phyloP scores from a whole-genome alignment of 2,888 invertebrate species.

The Chydorus sphaericus region DNA sequence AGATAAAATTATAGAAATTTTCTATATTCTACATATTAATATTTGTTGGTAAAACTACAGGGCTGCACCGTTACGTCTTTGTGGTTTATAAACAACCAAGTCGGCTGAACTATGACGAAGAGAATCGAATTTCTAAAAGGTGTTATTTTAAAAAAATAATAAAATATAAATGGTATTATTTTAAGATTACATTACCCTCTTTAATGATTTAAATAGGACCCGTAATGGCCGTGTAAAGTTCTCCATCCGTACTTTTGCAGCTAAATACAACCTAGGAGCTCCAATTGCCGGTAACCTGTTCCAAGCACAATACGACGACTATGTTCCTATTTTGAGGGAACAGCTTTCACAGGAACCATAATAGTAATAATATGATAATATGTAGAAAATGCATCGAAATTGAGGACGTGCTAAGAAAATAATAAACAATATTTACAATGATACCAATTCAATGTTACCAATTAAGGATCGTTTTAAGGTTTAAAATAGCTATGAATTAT shows the following conservation, averaged over 20 bases:
- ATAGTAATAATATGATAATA: too few species aligned
- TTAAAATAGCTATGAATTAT: too few species aligned
- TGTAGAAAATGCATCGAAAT: too few species aligned
- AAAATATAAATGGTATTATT: background rate
- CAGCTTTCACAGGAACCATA: conserved; percentile 50
- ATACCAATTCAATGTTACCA: too few species aligned
- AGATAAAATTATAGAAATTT: background rate
- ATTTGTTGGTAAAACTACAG: conserved; percentile 20
- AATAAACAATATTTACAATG: too few species aligned
- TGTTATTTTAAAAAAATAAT: too few species aligned
- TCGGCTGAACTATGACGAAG: conserved; percentile 28
- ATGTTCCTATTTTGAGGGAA: conserved; percentile 71
- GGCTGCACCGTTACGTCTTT: conserved; percentile 36
- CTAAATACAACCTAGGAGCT: conserved; percentile 61
- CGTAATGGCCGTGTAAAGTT: conserved; percentile 41
- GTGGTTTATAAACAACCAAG: conserved; percentile 35
- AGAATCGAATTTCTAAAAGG: conserved; percentile 26
- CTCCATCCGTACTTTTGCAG: conserved; percentile 57
- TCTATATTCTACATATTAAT: background rate
- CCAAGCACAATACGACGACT: conserved; percentile 74
- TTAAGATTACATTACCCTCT: too few species aligned
- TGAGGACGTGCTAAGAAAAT: too few species aligned
- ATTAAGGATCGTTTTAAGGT: too few species aligned
- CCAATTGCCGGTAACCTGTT: conserved; percentile 80
- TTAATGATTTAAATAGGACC: too few species aligned